Base-by-base conservation (phyloP, 1,140 invertebrate genomes). In the Spodoptera litura region DNA sequence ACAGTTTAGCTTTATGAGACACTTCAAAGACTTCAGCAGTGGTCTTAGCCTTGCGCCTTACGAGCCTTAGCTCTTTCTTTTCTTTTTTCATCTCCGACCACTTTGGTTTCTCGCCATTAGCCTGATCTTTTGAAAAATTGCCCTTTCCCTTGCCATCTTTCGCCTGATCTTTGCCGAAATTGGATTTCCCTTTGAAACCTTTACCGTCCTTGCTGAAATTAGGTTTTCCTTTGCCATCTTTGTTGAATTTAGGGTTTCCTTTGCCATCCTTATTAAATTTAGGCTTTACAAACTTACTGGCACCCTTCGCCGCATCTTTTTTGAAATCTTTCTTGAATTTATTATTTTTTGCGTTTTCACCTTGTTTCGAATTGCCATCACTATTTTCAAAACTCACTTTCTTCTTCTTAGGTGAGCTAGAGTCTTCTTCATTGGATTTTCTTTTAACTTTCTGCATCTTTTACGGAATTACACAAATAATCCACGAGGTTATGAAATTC, bases 1-100 rank as follows among this genome's bases (percentile, higher is more conserved):
- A 95, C 81, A 96, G 94, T 86, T 98, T 98, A 0, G 97, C 97
- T 89, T 96, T 95, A 12, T 96, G 90, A 10, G 96, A 96, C n/a
- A 97, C 92, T 78, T 97, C 96, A 89, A 96, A 96, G n/a, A 96
- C 86, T 84, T 96, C 92, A 78, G 95, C 93, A 62, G 96, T 95
- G 56, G 95, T 91, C 76, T 96, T 96, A 9, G 93, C 93, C 78
- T 93, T 94, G 12, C 93, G 89, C n/a, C 93, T 82, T 12, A 91
- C 88, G 3, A 92, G 78, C 15, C 96, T 95, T 0, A 97, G 89
- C 72, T 97, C 95, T 84, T 97, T 97, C 85, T 96, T 97, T 80
- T 97, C 95, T 83, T 97, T 96, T 86, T 97, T 97, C 84, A 97
- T 95, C 87, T 97, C 95, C 13, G 95, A 90, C 97, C 97, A 98